phyloP scores from a whole-genome alignment of 2,888 invertebrate genomes.

The Pharmacophagus antenor region DNA sequence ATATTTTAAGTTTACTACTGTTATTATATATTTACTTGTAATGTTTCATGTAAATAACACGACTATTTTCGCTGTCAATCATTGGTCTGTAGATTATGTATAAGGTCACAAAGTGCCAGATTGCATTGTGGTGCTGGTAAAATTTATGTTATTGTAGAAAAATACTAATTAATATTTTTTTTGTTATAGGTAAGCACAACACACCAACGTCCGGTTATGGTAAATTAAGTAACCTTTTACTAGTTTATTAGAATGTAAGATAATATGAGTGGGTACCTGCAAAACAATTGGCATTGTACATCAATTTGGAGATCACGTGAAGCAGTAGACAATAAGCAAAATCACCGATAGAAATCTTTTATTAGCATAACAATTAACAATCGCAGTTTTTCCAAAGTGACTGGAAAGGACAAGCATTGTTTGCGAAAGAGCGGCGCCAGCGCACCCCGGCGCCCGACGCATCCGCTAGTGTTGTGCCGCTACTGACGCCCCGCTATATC shows the following conservation, averaged over 20 bases:
- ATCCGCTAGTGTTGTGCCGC: slow-evolving; percentile 79
- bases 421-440: slow-evolving; percentile 59
- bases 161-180: not conserved
- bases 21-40: too few species aligned
- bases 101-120: too few species aligned
- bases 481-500: slow-evolving; percentile 51
- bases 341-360: slow-evolving; percentile 46
- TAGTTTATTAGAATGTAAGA: slow-evolving; percentile 3
- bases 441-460: slow-evolving; percentile 57
- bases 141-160: not conserved
- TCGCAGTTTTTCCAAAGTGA: slow-evolving; percentile 58
- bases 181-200: slow-evolving; percentile 27
- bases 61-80: not conserved
- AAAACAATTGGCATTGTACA: slow-evolving; percentile 12
- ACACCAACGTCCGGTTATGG: too few species aligned
- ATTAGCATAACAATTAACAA: slow-evolving; percentile 70
- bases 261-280: too few species aligned
- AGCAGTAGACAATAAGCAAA: slow-evolving; percentile 40
- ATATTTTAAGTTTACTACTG: too few species aligned
- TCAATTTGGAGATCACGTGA: slow-evolving; percentile 2
- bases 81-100: too few species aligned
- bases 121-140: not conserved
- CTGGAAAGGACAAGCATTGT: slow-evolving; percentile 65
- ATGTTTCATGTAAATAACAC: too few species aligned
- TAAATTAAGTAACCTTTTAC: too few species aligned